A percentile compares a stretch with the other conserved stretches of the same genome.
These are phyloP conservation scores for Corydoras sp. DNA, from an alignment of 2,113 vertebrate genomes.

Conservation along the genomic window DNA sequence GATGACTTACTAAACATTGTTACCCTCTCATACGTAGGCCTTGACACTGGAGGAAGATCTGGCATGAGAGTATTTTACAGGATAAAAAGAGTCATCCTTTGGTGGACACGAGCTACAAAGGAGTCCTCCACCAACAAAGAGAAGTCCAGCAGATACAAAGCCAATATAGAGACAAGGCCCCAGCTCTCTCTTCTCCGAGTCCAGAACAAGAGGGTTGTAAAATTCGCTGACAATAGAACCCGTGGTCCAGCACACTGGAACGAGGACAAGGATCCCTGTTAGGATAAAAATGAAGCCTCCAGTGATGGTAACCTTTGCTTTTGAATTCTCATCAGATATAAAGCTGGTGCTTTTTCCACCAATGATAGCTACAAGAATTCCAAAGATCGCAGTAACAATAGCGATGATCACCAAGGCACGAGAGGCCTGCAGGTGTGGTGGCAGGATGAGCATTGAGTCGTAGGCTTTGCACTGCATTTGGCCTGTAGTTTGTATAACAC, in stretches of 20 bases:
- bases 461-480: slow-evolving; percentile 92
- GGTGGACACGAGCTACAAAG: slow-evolving; percentile 91
- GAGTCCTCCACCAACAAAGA: slow-evolving; percentile 77
- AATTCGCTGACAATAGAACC: slow-evolving; percentile 83
- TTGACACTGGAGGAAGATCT: slow-evolving; percentile 42
- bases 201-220: slow-evolving; percentile 74
- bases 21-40: slow-evolving; percentile 50
- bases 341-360: slow-evolving; percentile 94
- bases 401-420: slow-evolving; percentile 78
- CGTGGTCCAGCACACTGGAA: slow-evolving; percentile 89
- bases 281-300: slow-evolving; percentile 77
- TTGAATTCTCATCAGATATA: slow-evolving; percentile 77
- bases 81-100: slow-evolving; percentile 44
- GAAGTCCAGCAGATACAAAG: slow-evolving; percentile 78
- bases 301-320: slow-evolving; percentile 82
- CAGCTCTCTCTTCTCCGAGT: slow-evolving; percentile 82
- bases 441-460: slow-evolving; percentile 83
- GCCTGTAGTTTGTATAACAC: slow-evolving; percentile 84
- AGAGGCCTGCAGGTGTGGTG: slow-evolving; percentile 84
- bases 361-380: slow-evolving; percentile 75
- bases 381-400: slow-evolving; percentile 73
- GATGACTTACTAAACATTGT: too few species aligned
- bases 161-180: slow-evolving; percentile 82
- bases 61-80: slow-evolving; percentile 55
- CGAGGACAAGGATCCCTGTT: slow-evolving; percentile 71